Base-by-base conservation (phyloP, 2,888 invertebrate genomes). In the Campoplex nolae region DNA sequence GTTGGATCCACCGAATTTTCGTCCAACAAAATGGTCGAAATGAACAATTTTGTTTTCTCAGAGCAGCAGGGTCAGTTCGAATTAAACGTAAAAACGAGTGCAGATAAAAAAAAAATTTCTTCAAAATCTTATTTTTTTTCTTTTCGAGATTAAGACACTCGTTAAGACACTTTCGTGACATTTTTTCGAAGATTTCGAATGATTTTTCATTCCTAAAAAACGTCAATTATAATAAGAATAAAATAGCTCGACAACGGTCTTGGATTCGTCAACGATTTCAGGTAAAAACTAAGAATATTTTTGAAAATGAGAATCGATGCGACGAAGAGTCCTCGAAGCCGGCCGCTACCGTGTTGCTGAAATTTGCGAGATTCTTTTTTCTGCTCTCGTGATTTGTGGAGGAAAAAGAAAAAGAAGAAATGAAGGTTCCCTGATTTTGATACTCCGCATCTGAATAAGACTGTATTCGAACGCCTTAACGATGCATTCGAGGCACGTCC, bases 401-500 rank as follows among this genome's bases (percentile, higher is more conserved):
- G n/a, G n/a, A n/a, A n/a, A 45, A 48, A 73, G 71, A 73, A 23
- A 23, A 23, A 23, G 23, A 23, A 23, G 23, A 23, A n/a, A n/a
- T n/a, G 13, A 58, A 58, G 58, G 65, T 58, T 76, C 75, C 58
- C 74, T 54, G 76, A 75, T 80, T 82, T 83, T 74, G 42, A 23
- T 58, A 68, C 65, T 54, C 78, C 38, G 38, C 32, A 38, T 68
- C 56, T 56, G 68, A 68, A 58, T 78, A 68, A 68, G 78, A 78
- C 28, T 28, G 68, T 78, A 56, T 68, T 42, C 54, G 28, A 42
- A 16, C 68, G 38, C 48, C 62, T 79, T 79, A 80, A 79, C 70
- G 84, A 77, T 80, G 81, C 68, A 87, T 82, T 84, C 87, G 78
- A 76, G 65, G 80, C 86, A 86, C 86, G 84, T 86, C 58, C 80